Base-by-base conservation (phyloP, 2,113 vertebrate genomes). In the Sterna hirundo region DNA sequence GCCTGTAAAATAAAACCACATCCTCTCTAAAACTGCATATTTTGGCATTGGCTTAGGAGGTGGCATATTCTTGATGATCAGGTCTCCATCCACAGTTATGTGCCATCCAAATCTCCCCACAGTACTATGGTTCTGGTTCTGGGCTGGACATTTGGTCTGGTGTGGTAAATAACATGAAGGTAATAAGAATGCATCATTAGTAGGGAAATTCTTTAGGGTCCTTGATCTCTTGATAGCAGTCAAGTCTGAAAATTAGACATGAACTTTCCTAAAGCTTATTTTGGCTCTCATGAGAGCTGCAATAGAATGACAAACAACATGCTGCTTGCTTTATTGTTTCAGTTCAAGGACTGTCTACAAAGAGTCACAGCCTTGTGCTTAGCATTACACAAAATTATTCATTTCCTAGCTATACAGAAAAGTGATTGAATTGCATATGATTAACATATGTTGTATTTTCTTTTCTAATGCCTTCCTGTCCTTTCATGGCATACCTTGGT, bases 331-430 rank as follows among this genome's bases (percentile, higher is more conserved):
- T 95, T 93, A 86, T 84, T 94, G 69, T 92, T 95, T 94, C 91
- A 89, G 81, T 94, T 97, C 95, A 92, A 93, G 74, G 62, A 46
- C 89, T 96, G 77, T 83, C 70, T 91, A 86, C 78, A 88, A 77
- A 91, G 75, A 95, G 82, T 74, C 74, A 65, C 58, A 91, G 70
- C 34, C 89, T 84, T 83, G 52, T 87, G 81, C 70, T 65, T 90
- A 91, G 34, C 70, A 74, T 85, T 95, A 80, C 70, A 87, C 52
- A 93, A 87, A 95, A 87, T 77, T 90, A 91, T 94, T 94, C 30
- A 93, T 94, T 91, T 94, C 49, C 86, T 84, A 89, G 61, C 86
- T 85, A 8, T 72, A 88, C 72, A 94, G 85, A 65, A 77, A 92
- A 94, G 44, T 85, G 86, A 77, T 93, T 86, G 95, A 87, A 93